Base-by-base conservation (phyloP, 2,113 vertebrate genomes). In the Sphyrna mokarran region DNA sequence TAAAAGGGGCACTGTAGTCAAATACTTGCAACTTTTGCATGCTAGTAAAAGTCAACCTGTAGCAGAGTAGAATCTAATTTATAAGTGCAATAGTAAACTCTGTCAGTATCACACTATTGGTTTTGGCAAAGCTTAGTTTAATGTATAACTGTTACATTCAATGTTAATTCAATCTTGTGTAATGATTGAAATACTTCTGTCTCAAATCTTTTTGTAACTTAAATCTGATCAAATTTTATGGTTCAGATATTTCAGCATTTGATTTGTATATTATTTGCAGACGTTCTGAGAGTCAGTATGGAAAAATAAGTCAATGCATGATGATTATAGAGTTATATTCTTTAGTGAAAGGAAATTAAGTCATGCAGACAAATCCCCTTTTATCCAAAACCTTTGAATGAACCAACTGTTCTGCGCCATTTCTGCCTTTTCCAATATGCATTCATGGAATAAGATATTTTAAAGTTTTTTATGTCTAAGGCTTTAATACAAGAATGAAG, bases 371-470 rank as follows among this genome's bases (percentile, higher is more conserved):
- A 40, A 37, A 83, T 14, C 37, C 48, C 37, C 37, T 83, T 76
- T 33, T 11, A 29, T 29, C 26, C 72, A 40, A 83, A 83, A 43
- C 10, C 68, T 54, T 54, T 72, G 94, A 95, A 43, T 95, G 43
- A 43, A 23, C 14, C 23, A 76, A 72, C 37, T 94, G 93, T 29
- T 72, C 40, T 76, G 94, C 23, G 26, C 40, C 11, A 1, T 54
- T 13, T 29, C 68, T 43, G 68, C 40, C 13, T 76, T 72, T 95
- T 72, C 69, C 48, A 29, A 48, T 29, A 43, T 72, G 69, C 43
- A 76, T 72, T 95, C 40, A 48, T 72, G 69, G 33, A 72, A 54
- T 61, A 90, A 90, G 54, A 54, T 61, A 90, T 54, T 95, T 95
- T 66, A 37, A 68, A 68, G 89, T 66, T 72, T 26, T 94, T 94